Percentiles rank a stretch among this genome's conserved stretches.
phyloP scores from a whole-genome alignment of 1,140 invertebrate genomes.

The Drosophila tristis region DNA sequence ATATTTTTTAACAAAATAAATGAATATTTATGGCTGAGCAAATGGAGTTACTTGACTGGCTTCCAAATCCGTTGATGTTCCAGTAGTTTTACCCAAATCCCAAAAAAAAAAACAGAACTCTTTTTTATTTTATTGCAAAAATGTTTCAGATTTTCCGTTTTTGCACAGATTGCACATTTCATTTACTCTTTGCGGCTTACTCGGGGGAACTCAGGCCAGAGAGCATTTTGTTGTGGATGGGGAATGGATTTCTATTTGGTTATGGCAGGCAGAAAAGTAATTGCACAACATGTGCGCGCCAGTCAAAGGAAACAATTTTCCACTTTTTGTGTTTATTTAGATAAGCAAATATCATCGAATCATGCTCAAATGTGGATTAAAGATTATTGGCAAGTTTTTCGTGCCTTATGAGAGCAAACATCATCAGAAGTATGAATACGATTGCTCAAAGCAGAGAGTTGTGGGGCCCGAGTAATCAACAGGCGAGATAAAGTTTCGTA shows the following conservation, averaged over 20 bases:
- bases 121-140: slow-evolving; percentile 15
- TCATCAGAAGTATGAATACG: no score
- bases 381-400: neutral
- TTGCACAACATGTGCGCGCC: slow-evolving; percentile 13
- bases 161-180: slow-evolving; percentile 50
- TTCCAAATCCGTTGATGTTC: slow-evolving; percentile 25
- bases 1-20: slow-evolving; percentile 33
- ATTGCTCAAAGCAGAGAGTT: no score
- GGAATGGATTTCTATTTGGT: slow-evolving; percentile 21
- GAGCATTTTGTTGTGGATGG: slow-evolving; percentile 34
- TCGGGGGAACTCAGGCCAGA: slow-evolving; percentile 6
- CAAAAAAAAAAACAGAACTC: no score
- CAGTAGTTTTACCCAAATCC: neutral
- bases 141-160: slow-evolving; percentile 41
- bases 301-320: slow-evolving; percentile 12
- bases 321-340: slow-evolving; percentile 17
- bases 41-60: slow-evolving; percentile 18
- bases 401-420: no score
- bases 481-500: no score
- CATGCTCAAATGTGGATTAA: neutral
- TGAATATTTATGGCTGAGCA: slow-evolving; percentile 37
- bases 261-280: slow-evolving; percentile 17
- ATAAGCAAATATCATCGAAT: slow-evolving; percentile 3
- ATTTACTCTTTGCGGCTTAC: slow-evolving; percentile 46
- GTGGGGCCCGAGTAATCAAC: no score